Evolutionary conservation across 2,113 vertebrate species (phyloP), one percentile per base, ranked within the genome.

Genomic region (Amphilophus citrinellus): DNA sequence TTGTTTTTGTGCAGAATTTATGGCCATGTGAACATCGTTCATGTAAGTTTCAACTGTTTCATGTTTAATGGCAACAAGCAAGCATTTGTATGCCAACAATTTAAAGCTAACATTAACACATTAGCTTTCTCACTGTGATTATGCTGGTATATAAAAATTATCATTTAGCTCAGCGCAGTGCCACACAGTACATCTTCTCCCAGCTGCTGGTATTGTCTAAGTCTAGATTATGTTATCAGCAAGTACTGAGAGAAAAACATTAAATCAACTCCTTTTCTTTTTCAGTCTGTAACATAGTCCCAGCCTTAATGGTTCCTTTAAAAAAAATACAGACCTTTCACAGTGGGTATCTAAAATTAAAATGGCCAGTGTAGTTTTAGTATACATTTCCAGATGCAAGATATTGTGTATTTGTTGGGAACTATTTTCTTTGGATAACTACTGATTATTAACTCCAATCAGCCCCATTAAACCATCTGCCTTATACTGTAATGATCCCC

Each of bases 181-280:
- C 44, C 66, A 73, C 0, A 3, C 44, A 53, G 24, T 32, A 14
- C 17, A 73, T 53, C 44, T 32, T 53, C 27, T 73, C 47, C 27
- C 68, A 73, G 68, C 27, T 73, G 47, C 0, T 1, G 10, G 47
- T 56, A 73, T 71, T 56, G 18, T 35, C 68, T 56, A 53, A 53
- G 18, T 73, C 47, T 56, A n/a, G 17, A 73, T 73, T 73, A 53
- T 53, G 47, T 56, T 73, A 73, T 56, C 68, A 73, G 68, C 53
- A 73, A 73, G 47, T 56, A n/a, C 47, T 27, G 6, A 20, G 66
- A 71, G 24, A 39, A 9, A 39, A 42, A 42, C 32, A 65, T n/a
- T 73, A 53, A 71, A 73, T 56, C 27, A 73, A 35, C 47, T 27
- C 2, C 50, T 53, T 53, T 30, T 56, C 27, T 56, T 56, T 73